phyloP scores from a whole-genome alignment of 2,797 vertebrate genomes.

The Muscicapa striata region DNA sequence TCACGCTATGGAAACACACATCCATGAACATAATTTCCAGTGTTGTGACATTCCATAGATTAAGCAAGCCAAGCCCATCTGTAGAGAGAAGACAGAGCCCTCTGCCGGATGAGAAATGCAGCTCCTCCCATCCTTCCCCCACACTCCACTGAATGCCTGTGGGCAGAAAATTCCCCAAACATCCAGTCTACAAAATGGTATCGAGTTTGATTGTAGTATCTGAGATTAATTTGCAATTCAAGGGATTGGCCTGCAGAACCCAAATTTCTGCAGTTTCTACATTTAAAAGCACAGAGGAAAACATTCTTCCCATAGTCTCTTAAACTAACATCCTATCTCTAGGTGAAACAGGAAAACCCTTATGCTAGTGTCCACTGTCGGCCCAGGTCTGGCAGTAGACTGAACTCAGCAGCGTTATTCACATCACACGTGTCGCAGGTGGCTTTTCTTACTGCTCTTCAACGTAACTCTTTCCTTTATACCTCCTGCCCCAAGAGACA shows the following conservation, averaged over 20 bases:
- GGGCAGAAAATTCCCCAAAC: not conserved
- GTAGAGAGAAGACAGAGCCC: not conserved
- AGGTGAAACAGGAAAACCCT: not conserved
- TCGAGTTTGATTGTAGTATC: not conserved
- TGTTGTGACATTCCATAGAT: not conserved
- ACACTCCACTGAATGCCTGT: not conserved
- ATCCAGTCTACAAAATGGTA: not conserved
- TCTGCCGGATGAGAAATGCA: slow-evolving; percentile 12
- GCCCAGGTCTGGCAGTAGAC: not conserved
- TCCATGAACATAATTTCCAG: not conserved
- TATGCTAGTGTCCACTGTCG: not conserved
- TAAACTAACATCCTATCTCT: not conserved
- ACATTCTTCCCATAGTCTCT: not conserved
- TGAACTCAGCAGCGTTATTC: not conserved
- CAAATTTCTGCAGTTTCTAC: not conserved
- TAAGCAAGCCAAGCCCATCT: not conserved
- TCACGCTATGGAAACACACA: not conserved
- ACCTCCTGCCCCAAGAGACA: not conserved
- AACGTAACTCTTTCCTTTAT: not conserved
- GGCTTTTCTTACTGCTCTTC: not conserved
- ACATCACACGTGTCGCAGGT: not conserved
- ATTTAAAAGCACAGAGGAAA: not conserved
- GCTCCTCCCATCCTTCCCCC: not conserved
- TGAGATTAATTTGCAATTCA: not conserved
- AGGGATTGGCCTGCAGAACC: not conserved